These are phyloP conservation scores for Osedax frankpressi DNA, from an alignment of 2,888 invertebrate genomes.

Conservation along the genomic window DNA sequence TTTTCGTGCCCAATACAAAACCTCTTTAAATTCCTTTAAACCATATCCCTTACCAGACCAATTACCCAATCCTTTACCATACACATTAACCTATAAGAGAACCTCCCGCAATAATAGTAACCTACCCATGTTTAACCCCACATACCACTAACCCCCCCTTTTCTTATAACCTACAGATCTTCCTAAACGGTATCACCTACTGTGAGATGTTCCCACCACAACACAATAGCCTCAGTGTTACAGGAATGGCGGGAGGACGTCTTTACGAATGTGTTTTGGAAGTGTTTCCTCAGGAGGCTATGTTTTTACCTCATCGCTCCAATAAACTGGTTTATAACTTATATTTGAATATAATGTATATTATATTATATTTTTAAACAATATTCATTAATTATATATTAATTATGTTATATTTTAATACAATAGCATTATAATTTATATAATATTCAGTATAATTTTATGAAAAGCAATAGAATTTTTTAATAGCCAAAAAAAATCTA, in stretches of 20 bases:
- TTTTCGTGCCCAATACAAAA: too few species aligned
- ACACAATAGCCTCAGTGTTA: constrained; percentile 37
- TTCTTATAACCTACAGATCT: constrained; percentile 32
- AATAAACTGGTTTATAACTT: constrained; percentile 39
- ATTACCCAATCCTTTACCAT: too few species aligned
- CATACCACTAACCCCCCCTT: background rate
- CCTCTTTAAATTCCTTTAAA: too few species aligned
- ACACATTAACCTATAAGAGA: too few species aligned
- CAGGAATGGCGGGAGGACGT: constrained; percentile 42
- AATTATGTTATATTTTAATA: background rate
- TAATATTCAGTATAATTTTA: background rate
- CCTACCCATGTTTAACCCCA: background rate
- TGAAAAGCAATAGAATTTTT: background rate
- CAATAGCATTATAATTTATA: background rate
- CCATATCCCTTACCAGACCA: too few species aligned
- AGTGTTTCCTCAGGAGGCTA: constrained; percentile 35
- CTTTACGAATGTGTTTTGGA: constrained; percentile 38
- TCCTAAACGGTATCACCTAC: constrained; percentile 43
- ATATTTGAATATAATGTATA: background rate
- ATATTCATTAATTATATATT: background rate
- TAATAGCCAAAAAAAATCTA: too few species aligned
- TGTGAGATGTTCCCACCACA: constrained; percentile 38
- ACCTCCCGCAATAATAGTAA: too few species aligned
- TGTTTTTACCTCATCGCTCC: constrained; percentile 37
- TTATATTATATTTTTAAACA: background rate